phyloP scores from a whole-genome alignment of 2,113 vertebrate genomes.

The Antennarius striatus region DNA sequence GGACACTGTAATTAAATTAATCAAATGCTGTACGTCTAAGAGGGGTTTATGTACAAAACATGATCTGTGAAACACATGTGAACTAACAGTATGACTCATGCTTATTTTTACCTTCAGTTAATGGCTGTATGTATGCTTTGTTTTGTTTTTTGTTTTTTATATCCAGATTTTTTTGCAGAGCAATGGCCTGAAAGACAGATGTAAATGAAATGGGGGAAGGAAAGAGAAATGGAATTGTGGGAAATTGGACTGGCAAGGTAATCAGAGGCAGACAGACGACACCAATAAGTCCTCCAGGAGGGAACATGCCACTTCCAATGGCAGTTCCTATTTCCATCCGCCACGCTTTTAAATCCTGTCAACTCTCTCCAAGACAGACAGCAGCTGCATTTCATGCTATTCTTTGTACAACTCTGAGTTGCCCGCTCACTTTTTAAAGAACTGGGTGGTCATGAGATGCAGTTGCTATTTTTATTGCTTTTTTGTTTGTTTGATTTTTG shows the following conservation, averaged over 20 bases:
- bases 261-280: conserved; percentile 65
- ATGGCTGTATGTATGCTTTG: too few relatives aligned
- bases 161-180: too few relatives aligned
- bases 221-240: conserved; percentile 63
- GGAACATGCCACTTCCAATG: conserved; percentile 20
- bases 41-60: too few relatives aligned
- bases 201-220: conserved; percentile 43
- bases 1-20: too few relatives aligned
- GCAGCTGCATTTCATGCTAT: conserved; percentile 70
- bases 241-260: conserved; percentile 35
- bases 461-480: not conserved
- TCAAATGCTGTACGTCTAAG: too few relatives aligned
- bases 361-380: conserved; percentile 69
- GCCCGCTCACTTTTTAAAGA: conserved; percentile 46
- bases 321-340: conserved; percentile 71
- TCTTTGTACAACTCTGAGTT: conserved; percentile 60
- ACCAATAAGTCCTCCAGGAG: conserved; percentile 66
- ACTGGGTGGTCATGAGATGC: conserved; percentile 6
- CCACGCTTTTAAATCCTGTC: conserved; percentile 76
- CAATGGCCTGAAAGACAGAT: too few relatives aligned
- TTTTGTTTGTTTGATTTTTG: not conserved
- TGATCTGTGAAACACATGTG: too few relatives aligned
- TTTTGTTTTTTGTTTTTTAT: too few relatives aligned
- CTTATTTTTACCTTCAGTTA: too few relatives aligned
- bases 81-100: too few relatives aligned